phyloP scores from a whole-genome alignment of 2,888 invertebrate genomes.

The Pocota personata region DNA sequence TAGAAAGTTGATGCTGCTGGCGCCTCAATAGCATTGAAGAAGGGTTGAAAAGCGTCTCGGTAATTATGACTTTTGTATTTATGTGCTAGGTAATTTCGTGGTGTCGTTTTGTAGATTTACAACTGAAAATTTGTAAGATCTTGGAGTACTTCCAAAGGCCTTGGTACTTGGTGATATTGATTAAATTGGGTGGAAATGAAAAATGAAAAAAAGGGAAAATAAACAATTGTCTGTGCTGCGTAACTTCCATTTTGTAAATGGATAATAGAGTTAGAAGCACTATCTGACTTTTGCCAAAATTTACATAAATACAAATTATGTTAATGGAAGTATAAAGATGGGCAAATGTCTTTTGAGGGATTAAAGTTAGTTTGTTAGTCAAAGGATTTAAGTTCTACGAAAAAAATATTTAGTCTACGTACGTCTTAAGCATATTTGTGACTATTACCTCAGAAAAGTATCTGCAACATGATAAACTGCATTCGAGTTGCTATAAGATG shows the following conservation, averaged over 20 bases:
- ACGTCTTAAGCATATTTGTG: no score
- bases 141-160: slow-evolving; percentile 44
- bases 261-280: background rate
- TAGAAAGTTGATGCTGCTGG: background rate
- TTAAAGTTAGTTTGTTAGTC: no score
- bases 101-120: slow-evolving; percentile 48
- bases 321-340: no score
- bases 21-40: slow-evolving; percentile 20
- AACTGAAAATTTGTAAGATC: background rate
- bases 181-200: slow-evolving; percentile 13
- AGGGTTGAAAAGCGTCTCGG: slow-evolving; percentile 15
- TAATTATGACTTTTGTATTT: slow-evolving; percentile 40
- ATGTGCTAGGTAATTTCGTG: slow-evolving; percentile 53
- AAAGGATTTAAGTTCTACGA: no score
- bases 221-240: background rate
- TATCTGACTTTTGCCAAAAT: no score
- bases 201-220: background rate
- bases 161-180: slow-evolving; percentile 16
- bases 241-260: background rate
- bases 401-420: no score
- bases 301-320: no score
- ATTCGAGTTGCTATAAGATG: no score
- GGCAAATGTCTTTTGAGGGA: no score
- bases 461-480: no score
- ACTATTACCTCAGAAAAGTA: no score